Evolutionary conservation across 2,113 vertebrate species (phyloP).

Genomic region (Symphodus melops): DNA sequence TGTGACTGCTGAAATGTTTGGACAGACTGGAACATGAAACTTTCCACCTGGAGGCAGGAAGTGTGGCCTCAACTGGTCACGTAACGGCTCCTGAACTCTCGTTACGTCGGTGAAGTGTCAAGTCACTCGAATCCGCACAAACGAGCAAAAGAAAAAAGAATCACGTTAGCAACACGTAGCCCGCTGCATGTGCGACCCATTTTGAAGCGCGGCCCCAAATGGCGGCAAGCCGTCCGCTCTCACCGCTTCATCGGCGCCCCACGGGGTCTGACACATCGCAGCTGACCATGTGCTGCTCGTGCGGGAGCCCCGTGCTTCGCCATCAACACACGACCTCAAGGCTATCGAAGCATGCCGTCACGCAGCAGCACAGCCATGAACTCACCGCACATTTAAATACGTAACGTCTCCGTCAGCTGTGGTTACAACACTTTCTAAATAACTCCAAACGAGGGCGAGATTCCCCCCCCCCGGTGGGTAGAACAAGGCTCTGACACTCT

Average conservation of each 20-base stretch:
- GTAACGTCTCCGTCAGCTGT: not conserved
- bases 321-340: conserved; percentile 13
- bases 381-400: not conserved
- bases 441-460: not conserved
- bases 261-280: conserved; percentile 46
- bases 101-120: not conserved
- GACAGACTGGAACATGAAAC: not conserved
- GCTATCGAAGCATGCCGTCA: not conserved
- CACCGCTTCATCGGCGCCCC: conserved; percentile 35
- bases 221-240: not conserved
- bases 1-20: not conserved
- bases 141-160: not conserved
- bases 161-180: conserved; percentile 19
- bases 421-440: not conserved
- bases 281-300: conserved; percentile 45
- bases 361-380: not conserved
- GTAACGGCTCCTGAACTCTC: not conserved
- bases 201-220: conserved; percentile 27
- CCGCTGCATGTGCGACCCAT: conserved; percentile 57
- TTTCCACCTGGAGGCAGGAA: conserved; percentile 7
- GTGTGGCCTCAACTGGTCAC: not conserved
- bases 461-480: not conserved
- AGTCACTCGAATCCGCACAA: not conserved
- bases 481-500: not conserved
- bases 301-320: conserved; percentile 13